A percentile compares a stretch with the other conserved stretches of the same genome.
These are phyloP conservation scores for Trididemnum clinides DNA, from an alignment of 23 tunicate species.

Conservation along the genomic window DNA sequence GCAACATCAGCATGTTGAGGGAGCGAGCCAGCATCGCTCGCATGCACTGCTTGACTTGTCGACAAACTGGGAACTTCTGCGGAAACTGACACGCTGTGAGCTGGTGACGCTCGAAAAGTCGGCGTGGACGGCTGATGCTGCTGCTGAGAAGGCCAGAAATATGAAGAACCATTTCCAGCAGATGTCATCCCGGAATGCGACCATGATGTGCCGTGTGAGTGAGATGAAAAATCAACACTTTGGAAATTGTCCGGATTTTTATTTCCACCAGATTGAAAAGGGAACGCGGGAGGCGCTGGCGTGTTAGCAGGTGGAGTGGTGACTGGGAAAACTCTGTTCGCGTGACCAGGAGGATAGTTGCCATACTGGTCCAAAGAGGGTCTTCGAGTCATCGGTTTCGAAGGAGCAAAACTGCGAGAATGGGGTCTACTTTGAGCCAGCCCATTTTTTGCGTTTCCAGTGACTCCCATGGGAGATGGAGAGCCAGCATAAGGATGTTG, in stretches of 20 bases:
- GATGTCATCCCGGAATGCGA: too few species aligned
- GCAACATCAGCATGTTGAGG: background rate
- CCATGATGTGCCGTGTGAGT: too few species aligned
- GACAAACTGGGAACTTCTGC: background rate
- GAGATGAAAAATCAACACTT: too few species aligned
- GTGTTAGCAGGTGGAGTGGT: constrained; percentile 10
- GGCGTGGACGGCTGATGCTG: too few species aligned
- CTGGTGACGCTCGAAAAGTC: too few species aligned
- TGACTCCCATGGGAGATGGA: constrained; percentile 48
- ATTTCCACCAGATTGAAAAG: background rate
- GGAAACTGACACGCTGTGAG: background rate
- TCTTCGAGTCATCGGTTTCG: constrained; percentile 12
- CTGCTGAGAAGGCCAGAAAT: too few species aligned
- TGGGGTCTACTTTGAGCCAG: constrained; percentile 37
- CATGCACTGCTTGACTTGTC: background rate
- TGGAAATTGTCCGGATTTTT: too few species aligned
- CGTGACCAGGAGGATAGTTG: background rate
- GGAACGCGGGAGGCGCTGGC: background rate
- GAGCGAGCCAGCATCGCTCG: background rate
- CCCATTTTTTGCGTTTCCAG: constrained; percentile 43
- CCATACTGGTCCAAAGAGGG: constrained; percentile 52
- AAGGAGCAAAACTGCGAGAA: constrained; percentile 9
- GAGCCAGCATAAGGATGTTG: constrained; percentile 36
- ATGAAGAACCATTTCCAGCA: too few species aligned
- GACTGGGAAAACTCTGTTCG: background rate